Percentiles rank a stretch among this genome's conserved stretches.
Evolutionary conservation across 2,797 vertebrate species (phyloP).

Genomic region (Kryptopterus vitreolus): DNA sequence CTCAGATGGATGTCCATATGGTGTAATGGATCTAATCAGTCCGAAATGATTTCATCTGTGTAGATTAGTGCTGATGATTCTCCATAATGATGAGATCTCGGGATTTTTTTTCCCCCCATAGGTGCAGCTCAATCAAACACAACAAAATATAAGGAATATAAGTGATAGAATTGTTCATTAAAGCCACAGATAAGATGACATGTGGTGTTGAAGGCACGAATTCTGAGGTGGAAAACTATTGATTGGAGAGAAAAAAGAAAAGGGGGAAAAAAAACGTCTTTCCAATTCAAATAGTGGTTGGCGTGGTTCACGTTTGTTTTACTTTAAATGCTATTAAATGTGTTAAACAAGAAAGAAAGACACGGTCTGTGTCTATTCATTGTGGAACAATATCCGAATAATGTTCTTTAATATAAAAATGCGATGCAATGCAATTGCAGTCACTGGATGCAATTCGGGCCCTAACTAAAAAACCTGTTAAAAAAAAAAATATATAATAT

Average conservation of each 20-base stretch:
- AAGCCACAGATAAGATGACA: conserved; percentile 4
- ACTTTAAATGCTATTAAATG: neutral
- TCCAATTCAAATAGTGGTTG: neutral
- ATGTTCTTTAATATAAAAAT: no score
- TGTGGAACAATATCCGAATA: no score
- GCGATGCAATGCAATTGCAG: no score
- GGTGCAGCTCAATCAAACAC: neutral
- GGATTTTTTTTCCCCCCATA: conserved; percentile 39
- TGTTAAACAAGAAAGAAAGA: neutral
- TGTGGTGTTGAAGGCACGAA: conserved; percentile 12
- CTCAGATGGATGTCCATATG: conserved; percentile 41
- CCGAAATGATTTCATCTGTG: conserved; percentile 52
- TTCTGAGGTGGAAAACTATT: neutral
- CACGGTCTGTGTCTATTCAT: no score
- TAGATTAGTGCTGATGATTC: conserved; percentile 47
- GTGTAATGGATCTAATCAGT: conserved; percentile 41
- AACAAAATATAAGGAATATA: neutral
- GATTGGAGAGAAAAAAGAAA: neutral
- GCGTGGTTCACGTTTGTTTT: neutral
- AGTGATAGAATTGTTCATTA: neutral
- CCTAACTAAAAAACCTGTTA: no score
- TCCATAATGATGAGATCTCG: conserved; percentile 40
- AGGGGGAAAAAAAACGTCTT: neutral
- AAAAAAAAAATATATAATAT: no score
- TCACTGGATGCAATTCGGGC: no score